Evolutionary conservation across 2,888 invertebrate genomes (phyloP), one percentile per base, ranked within the genome.

Genomic region (Hirudinaria manillensis): DNA sequence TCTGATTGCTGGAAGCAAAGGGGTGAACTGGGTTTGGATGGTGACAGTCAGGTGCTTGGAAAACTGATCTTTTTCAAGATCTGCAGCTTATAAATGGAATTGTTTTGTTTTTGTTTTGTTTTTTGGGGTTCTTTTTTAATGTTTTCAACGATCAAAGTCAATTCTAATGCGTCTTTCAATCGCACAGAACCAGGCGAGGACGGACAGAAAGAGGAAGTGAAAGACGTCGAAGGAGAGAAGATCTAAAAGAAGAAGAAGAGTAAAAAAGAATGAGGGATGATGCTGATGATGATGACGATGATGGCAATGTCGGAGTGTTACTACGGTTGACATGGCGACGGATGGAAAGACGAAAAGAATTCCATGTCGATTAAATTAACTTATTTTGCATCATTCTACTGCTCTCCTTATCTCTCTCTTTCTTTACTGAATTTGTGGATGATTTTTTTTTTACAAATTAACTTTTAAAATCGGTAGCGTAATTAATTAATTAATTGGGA

Each of bases 151-250:
- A n/a, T n/a, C n/a, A n/a, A n/a, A n/a, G n/a, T n/a, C n/a, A n/a
- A n/a, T n/a, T n/a, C n/a, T n/a, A n/a, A n/a, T n/a, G n/a, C n/a
- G n/a, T n/a, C n/a, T n/a, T n/a, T n/a, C n/a, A n/a, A 13, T 34
- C n/a, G 3, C n/a, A 10, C 32, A 68, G 32, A 32, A 7, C 68
- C 29, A 0, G 24, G 38, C 1, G 45, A 34, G 27, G 72, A 72
- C 10, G 72, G 55, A 19, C 27, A 55, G 21, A 53, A 72, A 27
- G 72, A 72, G 24, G 72, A 21, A 21, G 72, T 72, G 53, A 72
- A 72, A 32, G 72, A 72, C 32, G 72, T 72, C 51, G 72, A 72
- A 55, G 72, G 72, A 24, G 72, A 72, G 72, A 55, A 55, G 24
- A 55, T 32, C 32, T 72, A 32, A 61, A 61, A 19, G 61, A 61